Conservation (phyloP, 2,888 invertebrate genomes). For the Pachycephus smyrnensis region DNA sequence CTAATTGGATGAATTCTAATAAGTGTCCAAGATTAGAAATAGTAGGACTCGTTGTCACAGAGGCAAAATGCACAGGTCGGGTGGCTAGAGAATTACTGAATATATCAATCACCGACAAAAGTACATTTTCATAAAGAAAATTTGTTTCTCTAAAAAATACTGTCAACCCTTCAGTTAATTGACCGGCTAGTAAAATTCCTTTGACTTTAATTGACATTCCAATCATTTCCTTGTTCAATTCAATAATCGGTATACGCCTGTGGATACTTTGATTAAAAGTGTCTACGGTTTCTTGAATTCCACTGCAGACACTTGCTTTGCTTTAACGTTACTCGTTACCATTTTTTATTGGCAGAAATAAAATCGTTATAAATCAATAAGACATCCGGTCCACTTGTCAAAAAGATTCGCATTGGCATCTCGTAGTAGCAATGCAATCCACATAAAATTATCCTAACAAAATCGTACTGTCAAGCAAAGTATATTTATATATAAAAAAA, state of each 20-base stretch:
- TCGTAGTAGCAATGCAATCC: background rate
- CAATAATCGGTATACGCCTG: background rate
- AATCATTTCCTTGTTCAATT: background rate
- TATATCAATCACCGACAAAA: background rate
- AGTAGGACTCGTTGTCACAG: background rate
- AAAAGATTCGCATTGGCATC: background rate
- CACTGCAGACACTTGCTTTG: background rate
- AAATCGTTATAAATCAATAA: background rate
- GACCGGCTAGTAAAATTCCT: background rate
- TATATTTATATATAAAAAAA: background rate
- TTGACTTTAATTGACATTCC: background rate
- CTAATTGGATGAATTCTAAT: background rate
- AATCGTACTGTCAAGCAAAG: background rate
- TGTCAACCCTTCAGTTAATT: background rate
- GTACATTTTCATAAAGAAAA: background rate
- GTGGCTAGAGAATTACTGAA: background rate
- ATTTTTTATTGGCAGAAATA: background rate
- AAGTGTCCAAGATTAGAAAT: background rate
- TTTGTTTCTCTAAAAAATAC: background rate
- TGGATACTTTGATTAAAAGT: background rate
- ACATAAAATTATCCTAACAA: background rate
- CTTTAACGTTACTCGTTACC: background rate
- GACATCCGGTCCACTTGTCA: background rate
- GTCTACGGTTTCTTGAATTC: background rate
- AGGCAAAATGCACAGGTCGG: background rate